Conservation (phyloP, 2,113 vertebrate genomes). For the Anthoscopus minutus region DNA sequence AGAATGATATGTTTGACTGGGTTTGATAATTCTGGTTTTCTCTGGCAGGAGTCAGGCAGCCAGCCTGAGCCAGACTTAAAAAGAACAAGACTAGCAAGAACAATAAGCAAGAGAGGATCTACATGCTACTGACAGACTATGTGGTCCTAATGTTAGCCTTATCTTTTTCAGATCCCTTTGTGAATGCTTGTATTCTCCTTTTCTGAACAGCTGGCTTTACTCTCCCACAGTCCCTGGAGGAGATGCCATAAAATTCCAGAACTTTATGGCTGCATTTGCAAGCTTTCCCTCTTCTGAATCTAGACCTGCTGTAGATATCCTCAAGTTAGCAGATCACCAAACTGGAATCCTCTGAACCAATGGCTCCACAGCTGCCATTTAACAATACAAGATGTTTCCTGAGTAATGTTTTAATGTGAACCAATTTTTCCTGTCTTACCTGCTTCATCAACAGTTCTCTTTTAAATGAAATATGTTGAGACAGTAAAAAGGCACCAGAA, state of each 20-base stretch:
- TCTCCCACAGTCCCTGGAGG: background rate
- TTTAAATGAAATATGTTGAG: background rate
- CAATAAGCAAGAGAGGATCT: background rate
- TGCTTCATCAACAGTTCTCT: background rate
- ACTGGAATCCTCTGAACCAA: background rate
- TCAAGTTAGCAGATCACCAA: background rate
- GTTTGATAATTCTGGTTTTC: background rate
- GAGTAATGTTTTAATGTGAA: background rate
- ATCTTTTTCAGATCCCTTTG: background rate
- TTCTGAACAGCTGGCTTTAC: background rate
- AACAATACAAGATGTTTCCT: background rate
- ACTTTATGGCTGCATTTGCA: background rate
- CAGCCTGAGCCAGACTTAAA: background rate
- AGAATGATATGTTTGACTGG: background rate
- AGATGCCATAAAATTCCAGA: background rate
- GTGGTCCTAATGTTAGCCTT: background rate
- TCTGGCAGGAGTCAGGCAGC: background rate
- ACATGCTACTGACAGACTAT: background rate
- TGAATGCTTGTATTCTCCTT: background rate
- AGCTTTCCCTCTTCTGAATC: background rate
- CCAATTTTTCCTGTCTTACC: background rate
- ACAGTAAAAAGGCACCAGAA: background rate
- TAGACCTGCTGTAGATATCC: background rate
- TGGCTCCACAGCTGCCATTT: background rate
- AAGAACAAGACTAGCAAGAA: background rate